Base-by-base conservation (phyloP, 2,797 vertebrate genomes). In the Percopsis omiscomaycus region DNA sequence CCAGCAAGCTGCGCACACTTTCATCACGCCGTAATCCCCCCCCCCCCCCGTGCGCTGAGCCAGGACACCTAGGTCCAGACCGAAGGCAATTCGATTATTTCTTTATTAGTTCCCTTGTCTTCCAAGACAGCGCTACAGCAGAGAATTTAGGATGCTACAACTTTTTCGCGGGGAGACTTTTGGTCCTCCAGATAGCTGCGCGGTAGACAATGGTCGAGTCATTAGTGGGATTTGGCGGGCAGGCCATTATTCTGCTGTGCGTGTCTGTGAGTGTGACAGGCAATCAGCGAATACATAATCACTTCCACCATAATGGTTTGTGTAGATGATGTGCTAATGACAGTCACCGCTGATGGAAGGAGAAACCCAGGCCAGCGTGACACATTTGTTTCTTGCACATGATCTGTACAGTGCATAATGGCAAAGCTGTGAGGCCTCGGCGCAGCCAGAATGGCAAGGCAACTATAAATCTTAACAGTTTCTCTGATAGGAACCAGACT, bases 21-120 rank as follows among this genome's bases (percentile, higher is more conserved):
- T 85, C 78, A 80, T 84, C 80, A 83, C 51, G 47, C 47, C 77
- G 75, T 86, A 80, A 80, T 80, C 66, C 73, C 66, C 0, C 15
- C 28, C 22, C 66, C 73, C 66, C 0, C 15, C 28, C 22, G 48
- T 37, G 67, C 0, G 54, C 57, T 48, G 0, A 52, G 49, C 47
- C 59, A 28, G 50, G 68, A 9, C 64, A 51, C 73, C 64, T 3
- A 3, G 58, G 63, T 68, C 64, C 75, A 52, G 63, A 69, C 80
- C 69, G 77, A 29, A 54, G 73, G 76, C 84, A 75, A 82, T 85
- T 82, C 77, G 42, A 47, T 16, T 55, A 66, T 37, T 52, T 77
- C 72, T 70, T 69, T 48, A 55, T 77, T 50, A 46, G 58, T 68
- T 44, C 13, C 54, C 71, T 54, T 16, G 54, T 52, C 52, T 59